Conservation (phyloP, 1,140 invertebrate species). For the Glossosoma conforme region DNA sequence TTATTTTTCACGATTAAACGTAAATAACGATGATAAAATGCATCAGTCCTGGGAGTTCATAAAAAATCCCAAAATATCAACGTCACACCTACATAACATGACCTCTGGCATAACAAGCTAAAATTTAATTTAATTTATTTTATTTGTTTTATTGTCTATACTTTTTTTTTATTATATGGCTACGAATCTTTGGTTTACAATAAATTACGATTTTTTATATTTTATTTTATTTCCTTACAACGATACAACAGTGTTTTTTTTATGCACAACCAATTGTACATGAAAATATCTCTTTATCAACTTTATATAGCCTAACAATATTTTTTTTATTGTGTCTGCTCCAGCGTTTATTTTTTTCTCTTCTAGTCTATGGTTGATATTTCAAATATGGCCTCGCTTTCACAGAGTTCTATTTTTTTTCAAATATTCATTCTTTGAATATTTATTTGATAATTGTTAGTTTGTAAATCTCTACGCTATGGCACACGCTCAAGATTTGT, state of each 20-base stretch:
- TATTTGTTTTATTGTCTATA: constrained; percentile 28
- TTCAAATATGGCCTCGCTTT: no score
- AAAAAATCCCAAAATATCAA: constrained; percentile 27
- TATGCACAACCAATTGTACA: constrained; percentile 17
- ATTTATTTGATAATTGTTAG: no score
- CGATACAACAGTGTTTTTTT: constrained; percentile 18
- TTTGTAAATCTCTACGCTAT: no score
- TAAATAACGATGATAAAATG: constrained; percentile 29
- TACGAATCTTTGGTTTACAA: constrained; percentile 29
- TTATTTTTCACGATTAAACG: constrained; percentile 1
- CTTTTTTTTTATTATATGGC: constrained; percentile 21
- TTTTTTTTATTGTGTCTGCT: no score
- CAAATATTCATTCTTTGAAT: no score
- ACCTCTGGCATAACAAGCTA: constrained; percentile 24
- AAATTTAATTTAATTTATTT: constrained; percentile 10
- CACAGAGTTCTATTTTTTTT: no score
- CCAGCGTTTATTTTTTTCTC: no score
- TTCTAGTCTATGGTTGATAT: no score
- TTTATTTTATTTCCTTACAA: constrained; percentile 14
- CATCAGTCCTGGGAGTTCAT: constrained; percentile 28
- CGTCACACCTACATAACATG: constrained; percentile 21
- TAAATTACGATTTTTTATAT: no score
- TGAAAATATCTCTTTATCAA: no score
- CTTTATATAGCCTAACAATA: no score
- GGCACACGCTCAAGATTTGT: no score